Conservation (phyloP, 2,888 invertebrate species). For the Chalcis sispes region DNA sequence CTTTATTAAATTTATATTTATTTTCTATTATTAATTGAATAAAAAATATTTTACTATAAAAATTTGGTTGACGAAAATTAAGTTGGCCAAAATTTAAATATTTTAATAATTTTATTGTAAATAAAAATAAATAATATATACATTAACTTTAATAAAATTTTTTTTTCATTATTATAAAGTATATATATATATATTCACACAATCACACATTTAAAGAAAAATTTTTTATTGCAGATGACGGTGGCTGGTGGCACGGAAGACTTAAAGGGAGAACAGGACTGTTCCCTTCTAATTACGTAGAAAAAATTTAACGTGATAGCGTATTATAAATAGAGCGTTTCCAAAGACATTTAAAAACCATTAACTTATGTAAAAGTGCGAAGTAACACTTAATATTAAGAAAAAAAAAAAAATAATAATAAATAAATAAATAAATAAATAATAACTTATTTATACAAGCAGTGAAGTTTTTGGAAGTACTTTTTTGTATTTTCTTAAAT, state of each 20-base stretch:
- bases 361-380: slow-evolving; percentile 43
- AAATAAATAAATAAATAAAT: too few relatives aligned
- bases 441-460: slow-evolving; percentile 19
- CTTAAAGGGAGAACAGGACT: slow-evolving; percentile 79
- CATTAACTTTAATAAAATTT: too few relatives aligned
- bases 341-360: slow-evolving; percentile 51
- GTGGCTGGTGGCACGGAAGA: slow-evolving; percentile 84
- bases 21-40: too few relatives aligned
- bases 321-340: slow-evolving; percentile 40
- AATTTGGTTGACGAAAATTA: too few relatives aligned
- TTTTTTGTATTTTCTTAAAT: slow-evolving; percentile 36
- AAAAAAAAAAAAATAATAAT: background rate
- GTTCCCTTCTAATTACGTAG: slow-evolving; percentile 83
- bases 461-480: slow-evolving; percentile 32
- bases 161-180: too few relatives aligned
- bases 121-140: too few relatives aligned
- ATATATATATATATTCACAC: too few relatives aligned
- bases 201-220: too few relatives aligned
- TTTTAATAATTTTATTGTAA: too few relatives aligned
- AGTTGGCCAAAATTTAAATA: too few relatives aligned
- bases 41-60: too few relatives aligned
- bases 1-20: too few relatives aligned
- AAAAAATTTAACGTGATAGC: slow-evolving; percentile 65
- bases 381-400: slow-evolving; percentile 16
- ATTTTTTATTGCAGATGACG: slow-evolving; percentile 77